Conservation (phyloP, 2,888 invertebrate genomes). For the Crioceris asparagi region DNA sequence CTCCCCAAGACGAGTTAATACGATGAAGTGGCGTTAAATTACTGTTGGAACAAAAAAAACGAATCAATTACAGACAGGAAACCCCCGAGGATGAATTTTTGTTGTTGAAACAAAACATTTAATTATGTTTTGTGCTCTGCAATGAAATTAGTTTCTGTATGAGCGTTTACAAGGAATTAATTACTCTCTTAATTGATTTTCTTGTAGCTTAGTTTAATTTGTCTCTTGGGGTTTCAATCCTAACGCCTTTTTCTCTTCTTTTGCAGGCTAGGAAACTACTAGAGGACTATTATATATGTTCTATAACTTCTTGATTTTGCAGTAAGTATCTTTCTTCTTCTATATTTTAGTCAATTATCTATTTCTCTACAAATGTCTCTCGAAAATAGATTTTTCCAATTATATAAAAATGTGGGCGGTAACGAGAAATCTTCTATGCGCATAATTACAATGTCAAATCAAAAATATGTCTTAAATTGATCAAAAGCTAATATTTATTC, state of each 20-base stretch:
- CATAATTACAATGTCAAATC: no score
- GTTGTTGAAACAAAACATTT: slow-evolving; percentile 34
- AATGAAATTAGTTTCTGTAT: slow-evolving; percentile 35
- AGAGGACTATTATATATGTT: no score
- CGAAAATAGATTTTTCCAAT: no score
- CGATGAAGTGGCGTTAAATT: slow-evolving; percentile 26
- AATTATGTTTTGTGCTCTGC: slow-evolving; percentile 35
- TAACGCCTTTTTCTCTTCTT: slow-evolving; percentile 20
- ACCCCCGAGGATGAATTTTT: slow-evolving; percentile 31
- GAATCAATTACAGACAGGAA: slow-evolving; percentile 30
- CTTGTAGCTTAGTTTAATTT: slow-evolving; percentile 32
- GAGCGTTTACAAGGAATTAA: slow-evolving; percentile 35
- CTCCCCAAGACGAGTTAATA: background rate
- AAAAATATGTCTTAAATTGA: no score
- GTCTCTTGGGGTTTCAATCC: slow-evolving; percentile 28
- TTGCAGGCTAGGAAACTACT: no score
- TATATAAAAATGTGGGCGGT: no score
- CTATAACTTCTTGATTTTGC: slow-evolving; percentile 20
- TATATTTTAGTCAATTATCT: no score
- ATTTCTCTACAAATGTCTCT: no score
- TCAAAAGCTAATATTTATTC: no score
- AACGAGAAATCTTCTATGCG: no score
- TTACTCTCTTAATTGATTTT: slow-evolving; percentile 36
- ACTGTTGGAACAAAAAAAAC: slow-evolving; percentile 15
- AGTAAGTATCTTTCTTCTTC: no score